Evolutionary conservation across 2,113 vertebrate species (phyloP).

Genomic region (Panthera tigris): DNA sequence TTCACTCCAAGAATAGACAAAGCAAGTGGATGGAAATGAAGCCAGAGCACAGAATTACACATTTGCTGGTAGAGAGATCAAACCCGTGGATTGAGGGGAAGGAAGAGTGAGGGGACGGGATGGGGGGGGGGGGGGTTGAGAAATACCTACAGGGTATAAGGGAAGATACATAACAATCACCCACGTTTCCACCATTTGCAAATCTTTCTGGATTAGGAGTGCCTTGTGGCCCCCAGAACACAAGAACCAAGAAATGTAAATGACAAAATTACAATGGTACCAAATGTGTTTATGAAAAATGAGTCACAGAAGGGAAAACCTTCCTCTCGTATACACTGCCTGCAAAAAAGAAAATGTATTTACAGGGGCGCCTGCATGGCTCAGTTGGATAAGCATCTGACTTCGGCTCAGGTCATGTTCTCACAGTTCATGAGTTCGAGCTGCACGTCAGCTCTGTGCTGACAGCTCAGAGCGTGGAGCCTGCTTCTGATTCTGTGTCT

Average conservation of each 20-base stretch:
- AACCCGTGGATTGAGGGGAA: not conserved
- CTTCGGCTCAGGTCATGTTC: too few species aligned
- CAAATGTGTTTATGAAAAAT: not conserved
- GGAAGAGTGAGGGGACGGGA: not conserved
- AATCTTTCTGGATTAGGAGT: not conserved
- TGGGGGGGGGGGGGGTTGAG: not conserved
- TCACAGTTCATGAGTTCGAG: too few species aligned
- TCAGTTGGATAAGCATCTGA: too few species aligned
- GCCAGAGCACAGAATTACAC: not conserved
- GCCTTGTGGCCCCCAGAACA: not conserved
- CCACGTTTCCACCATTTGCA: not conserved
- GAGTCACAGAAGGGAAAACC: not conserved
- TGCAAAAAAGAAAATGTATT: not conserved
- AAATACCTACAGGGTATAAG: not conserved
- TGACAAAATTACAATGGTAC: not conserved
- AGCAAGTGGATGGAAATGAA: not conserved
- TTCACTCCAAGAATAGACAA: not conserved
- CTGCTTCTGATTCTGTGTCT: too few species aligned
- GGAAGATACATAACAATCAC: not conserved
- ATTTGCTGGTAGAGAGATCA: not conserved
- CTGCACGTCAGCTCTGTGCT: too few species aligned
- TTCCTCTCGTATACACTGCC: not conserved
- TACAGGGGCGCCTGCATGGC: not conserved
- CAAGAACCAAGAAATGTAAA: not conserved
- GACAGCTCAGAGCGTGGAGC: too few species aligned